phyloP scores from a whole-genome alignment of 2,113 vertebrate genomes.

The Albula glossodonta region DNA sequence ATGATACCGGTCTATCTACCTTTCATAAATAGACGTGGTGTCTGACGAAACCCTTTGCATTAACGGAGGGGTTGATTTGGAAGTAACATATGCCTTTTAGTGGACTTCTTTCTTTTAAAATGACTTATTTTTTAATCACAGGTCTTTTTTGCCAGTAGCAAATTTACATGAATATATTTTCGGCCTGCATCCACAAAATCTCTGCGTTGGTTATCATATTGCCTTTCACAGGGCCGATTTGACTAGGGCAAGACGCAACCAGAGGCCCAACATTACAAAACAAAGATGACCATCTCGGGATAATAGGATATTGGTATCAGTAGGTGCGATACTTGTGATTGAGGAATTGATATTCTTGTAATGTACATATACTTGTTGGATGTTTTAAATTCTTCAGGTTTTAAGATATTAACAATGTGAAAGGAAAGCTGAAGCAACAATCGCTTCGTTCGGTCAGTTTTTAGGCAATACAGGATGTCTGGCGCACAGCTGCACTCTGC shows the following conservation, averaged over 20 bases:
- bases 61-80: too few relatives aligned
- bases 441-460: constrained; percentile 41
- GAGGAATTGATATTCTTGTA: neutral
- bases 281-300: neutral
- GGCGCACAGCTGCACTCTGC: constrained; percentile 69
- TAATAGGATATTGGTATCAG: neutral
- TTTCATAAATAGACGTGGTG: too few relatives aligned
- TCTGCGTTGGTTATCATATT: neutral
- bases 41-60: too few relatives aligned
- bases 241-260: neutral
- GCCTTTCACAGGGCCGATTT: neutral
- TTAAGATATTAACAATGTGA: neutral
- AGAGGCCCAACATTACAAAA: neutral
- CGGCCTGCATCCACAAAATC: neutral
- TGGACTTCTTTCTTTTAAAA: too few relatives aligned
- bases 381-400: neutral
- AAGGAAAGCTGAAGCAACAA: constrained; percentile 24
- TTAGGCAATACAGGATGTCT: constrained; percentile 66
- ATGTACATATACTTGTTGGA: neutral
- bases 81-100: too few relatives aligned
- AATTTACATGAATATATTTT: too few relatives aligned
- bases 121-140: too few relatives aligned
- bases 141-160: too few relatives aligned
- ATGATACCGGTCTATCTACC: neutral
- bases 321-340: neutral